Base-by-base conservation (phyloP, 2,888 invertebrate species). In the Hypomecis atomaria region DNA sequence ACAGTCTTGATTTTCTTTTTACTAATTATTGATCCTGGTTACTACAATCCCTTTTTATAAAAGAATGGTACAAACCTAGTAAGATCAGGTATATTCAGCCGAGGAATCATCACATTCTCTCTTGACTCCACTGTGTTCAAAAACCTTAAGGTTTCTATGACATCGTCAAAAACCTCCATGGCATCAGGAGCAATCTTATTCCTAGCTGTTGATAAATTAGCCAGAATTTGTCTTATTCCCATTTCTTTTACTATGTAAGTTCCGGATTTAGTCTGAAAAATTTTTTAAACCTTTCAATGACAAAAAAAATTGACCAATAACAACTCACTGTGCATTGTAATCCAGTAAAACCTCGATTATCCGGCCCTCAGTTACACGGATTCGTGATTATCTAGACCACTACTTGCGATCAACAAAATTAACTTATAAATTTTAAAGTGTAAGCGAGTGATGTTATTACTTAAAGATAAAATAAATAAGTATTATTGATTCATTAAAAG, bases 251-350 rank as follows among this genome's bases (percentile, higher is more conserved):
- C 86, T 69, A 94, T 86, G 55, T 89, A 89, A 62, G 82, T 81
- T 8, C 94, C 94, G 70, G 90, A 84, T 78, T 94, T 89, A 45
- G 92, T 93, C 94, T 94, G 81, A 74, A 92, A 88, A 53, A 47
- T 7, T 23, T 7, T 33, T 34, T 10, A 34, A 10, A 10, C 9
- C 8, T 23, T 10, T 23, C 2, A 45, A 13, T 38, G 7, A 38
- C 9, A 8, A 38, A 38, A 8, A n/a, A n/a, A 0, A 11, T 1
- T 43, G 43, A 43, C 0, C 43, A 43, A n/a, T n/a, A 9, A n/a
- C n/a, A 9, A 7, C 9, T 7, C 40, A 40, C 6, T 40, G 40
- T 40, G 3, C 1, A 2, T 1, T 23, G 23, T 23, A 23, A 23
- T 23, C 1, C 23, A 23, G 23, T 23, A 23, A 3, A 23, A 23